phyloP scores from a whole-genome alignment of 2,888 invertebrate species.

The Halocaridina rubra region DNA sequence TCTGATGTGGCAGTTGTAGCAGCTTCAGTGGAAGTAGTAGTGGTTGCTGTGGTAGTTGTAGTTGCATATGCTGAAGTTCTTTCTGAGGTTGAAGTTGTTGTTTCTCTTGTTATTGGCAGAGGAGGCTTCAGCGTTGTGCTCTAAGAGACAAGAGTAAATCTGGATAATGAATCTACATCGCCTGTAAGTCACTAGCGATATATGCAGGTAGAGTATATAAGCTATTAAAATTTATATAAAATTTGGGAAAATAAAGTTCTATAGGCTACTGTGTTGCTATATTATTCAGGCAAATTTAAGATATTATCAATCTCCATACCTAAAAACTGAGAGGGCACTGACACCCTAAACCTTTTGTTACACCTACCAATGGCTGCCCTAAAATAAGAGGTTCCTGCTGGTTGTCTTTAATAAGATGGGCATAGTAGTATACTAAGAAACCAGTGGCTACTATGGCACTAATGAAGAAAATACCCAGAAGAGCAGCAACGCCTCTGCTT shows the following conservation, averaged over 20 bases:
- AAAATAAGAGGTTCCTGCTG: conserved; percentile 5
- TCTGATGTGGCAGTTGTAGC: background rate
- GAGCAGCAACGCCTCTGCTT: conserved; percentile 75
- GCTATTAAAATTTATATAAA: too few species aligned
- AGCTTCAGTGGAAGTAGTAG: background rate
- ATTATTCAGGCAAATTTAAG: too few species aligned
- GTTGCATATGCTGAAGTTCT: background rate
- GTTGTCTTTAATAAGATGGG: conserved; percentile 65
- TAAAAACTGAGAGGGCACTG: too few species aligned
- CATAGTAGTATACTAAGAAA: conserved; percentile 81
- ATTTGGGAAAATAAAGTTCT: too few species aligned
- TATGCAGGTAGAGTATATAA: too few species aligned
- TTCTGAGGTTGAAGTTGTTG: background rate
- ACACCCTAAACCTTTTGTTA: too few species aligned
- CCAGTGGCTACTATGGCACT: conserved; percentile 78
- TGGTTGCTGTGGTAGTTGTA: background rate
- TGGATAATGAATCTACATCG: too few species aligned
- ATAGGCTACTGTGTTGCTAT: too few species aligned
- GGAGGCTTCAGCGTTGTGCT: too few species aligned
- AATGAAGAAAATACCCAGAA: conserved; percentile 75
- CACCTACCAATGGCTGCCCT: background rate
- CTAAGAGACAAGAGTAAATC: too few species aligned
- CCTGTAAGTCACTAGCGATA: too few species aligned
- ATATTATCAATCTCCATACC: too few species aligned
- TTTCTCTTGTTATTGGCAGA: background rate